Evolutionary conservation across 1,140 invertebrate genomes (phyloP).

Genomic region (Heliconius congener): DNA sequence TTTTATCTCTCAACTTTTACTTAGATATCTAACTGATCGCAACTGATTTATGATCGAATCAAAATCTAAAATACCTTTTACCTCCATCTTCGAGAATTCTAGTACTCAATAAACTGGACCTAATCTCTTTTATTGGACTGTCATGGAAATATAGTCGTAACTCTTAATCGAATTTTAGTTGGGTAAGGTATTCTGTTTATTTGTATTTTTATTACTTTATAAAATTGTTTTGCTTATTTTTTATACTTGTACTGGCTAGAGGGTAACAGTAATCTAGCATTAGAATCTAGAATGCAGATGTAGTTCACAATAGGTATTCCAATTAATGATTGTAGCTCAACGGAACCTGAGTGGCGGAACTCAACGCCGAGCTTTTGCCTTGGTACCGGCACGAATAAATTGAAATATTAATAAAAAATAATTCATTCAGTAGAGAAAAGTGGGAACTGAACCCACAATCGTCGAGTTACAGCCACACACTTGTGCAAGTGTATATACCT

Average conservation of each 20-base stretch:
- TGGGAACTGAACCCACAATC: too few relatives aligned
- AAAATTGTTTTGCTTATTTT: neutral
- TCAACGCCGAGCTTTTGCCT: too few relatives aligned
- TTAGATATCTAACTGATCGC: neutral
- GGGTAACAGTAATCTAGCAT: neutral
- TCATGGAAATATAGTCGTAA: conserved; percentile 50
- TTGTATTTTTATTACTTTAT: neutral
- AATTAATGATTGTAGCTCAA: too few relatives aligned
- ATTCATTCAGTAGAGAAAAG: too few relatives aligned
- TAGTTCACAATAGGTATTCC: too few relatives aligned
- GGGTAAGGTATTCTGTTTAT: neutral
- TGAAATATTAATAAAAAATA: too few relatives aligned
- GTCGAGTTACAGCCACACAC: too few relatives aligned
- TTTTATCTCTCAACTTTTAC: neutral
- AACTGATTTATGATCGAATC: conserved; percentile 18
- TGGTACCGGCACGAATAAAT: too few relatives aligned
- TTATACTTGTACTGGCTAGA: neutral
- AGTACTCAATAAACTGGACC: conserved; percentile 11
- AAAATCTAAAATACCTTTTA: conserved; percentile 15
- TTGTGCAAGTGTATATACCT: too few relatives aligned
- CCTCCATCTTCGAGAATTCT: conserved; percentile 10
- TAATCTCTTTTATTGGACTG: conserved; percentile 38
- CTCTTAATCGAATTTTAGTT: conserved; percentile 37
- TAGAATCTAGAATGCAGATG: too few relatives aligned
- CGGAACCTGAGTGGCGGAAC: too few relatives aligned